Evolutionary conservation across 2,113 vertebrate genomes (phyloP), one percentile per base, ranked within the genome.

Genomic region (Pelvicachromis taeniatus): DNA sequence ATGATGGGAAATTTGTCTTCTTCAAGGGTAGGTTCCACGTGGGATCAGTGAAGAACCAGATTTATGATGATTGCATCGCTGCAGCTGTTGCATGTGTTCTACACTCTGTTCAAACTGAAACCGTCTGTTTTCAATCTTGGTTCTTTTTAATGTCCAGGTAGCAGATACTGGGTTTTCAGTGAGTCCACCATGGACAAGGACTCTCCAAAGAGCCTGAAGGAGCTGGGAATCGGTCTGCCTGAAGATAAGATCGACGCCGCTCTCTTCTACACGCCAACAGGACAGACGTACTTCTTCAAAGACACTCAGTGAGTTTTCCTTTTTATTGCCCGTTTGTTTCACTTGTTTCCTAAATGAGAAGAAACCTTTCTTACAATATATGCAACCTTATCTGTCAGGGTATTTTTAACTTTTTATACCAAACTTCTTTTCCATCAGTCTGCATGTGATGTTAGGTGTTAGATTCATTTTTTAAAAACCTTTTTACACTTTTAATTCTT

Each of bases 1-100:
- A 96, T 21, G 97, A 98, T 83, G 98, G 97, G 4, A 98, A 98
- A 82, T 99, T 99, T 83, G 95, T 98, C 78, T 99, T 99, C 94
- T 98, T 99, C 93, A 99, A 98, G 94, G 97, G 98, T 98, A 90
- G 19, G 78, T 77, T 38, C 17, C 21, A 3, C 14, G 4, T 21
- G 40, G 21, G 3, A n/a, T 70, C 3, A 21, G 2, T 50, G 19
- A 12, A 11, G 55, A 84, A 78, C 4, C 59, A 81, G 53, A 73
- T 84, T 29, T 19, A 5, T 1, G 10, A 9, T 5, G 8, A 21
- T 0, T 65, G 6, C 16, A 19, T 70, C 11, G 13, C 26, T 19
- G 23, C 73, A 68, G 68, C 79, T 81, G 59, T 52, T 75, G 45
- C 45, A 52, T 31, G 70, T 75, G 26, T 75, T 31, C 45, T 52